Evolutionary conservation across 2,888 invertebrate genomes (phyloP).

Genomic region (Drosophila pseudotakahashii): DNA sequence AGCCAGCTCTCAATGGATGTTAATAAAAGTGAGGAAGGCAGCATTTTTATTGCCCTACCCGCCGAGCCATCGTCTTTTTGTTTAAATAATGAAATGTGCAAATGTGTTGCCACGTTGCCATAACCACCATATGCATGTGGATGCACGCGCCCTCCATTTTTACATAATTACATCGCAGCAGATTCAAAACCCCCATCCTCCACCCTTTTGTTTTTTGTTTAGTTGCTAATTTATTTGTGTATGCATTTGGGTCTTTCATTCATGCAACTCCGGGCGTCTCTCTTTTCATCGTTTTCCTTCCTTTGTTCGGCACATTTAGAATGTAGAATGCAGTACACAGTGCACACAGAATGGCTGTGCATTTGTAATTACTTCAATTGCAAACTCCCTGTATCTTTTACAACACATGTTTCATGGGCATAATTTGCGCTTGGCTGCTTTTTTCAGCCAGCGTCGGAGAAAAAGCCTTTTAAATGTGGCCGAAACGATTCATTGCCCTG

Average conservation of each 20-base stretch:
- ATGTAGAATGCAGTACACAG: conserved; percentile 24
- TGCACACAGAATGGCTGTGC: conserved; percentile 17
- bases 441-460: conserved; percentile 22
- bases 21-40: conserved; percentile 61
- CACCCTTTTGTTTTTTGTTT: conserved; percentile 58
- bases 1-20: conserved; percentile 56
- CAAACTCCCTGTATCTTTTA: conserved; percentile 46
- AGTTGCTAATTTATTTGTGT: conserved; percentile 78
- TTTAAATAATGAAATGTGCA: conserved; percentile 60
- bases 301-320: conserved; percentile 42
- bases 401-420: conserved; percentile 56
- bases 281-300: conserved; percentile 42
- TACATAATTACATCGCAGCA: conserved; percentile 65
- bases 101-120: conserved; percentile 48
- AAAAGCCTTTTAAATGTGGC: conserved; percentile 43
- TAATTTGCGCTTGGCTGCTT: conserved; percentile 69
- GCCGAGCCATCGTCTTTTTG: conserved; percentile 9
- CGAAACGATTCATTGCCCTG: conserved; percentile 40
- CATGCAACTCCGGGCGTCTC: conserved; percentile 37
- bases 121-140: conserved; percentile 23
- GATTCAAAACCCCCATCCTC: neutral
- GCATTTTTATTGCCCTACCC: conserved; percentile 48
- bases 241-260: conserved; percentile 67
- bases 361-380: conserved; percentile 72
- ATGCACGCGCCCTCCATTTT: conserved; percentile 57